Percentiles rank a stretch among this genome's conserved stretches.
These are phyloP conservation scores for Azemiops feae DNA, from an alignment of 2,113 vertebrate genomes.

Conservation along the genomic window DNA sequence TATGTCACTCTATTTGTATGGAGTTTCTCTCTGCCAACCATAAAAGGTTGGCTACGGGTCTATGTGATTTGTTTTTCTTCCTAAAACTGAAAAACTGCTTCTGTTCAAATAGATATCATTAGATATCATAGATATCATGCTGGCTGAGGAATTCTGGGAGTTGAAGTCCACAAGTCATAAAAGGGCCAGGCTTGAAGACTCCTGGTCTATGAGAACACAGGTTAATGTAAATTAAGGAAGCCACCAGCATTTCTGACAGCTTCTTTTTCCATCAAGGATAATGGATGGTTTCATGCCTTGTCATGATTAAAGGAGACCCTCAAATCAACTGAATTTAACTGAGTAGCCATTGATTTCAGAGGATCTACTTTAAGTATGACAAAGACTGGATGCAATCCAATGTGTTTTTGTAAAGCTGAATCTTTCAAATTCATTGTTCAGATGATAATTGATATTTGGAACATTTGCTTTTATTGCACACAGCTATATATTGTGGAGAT, in stretches of 20 bases:
- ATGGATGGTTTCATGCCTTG: neutral
- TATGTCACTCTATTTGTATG: neutral
- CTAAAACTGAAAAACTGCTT: neutral
- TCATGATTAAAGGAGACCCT: neutral
- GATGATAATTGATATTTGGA: neutral
- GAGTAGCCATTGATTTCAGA: neutral
- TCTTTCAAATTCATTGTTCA: neutral
- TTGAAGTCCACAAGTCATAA: too few relatives aligned
- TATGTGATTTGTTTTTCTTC: neutral
- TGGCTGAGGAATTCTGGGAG: too few relatives aligned
- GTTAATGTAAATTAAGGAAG: neutral
- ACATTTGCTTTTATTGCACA: neutral
- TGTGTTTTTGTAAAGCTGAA: neutral
- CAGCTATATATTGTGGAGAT: neutral
- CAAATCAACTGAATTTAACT: neutral
- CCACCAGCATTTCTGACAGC: neutral
- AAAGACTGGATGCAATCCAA: neutral
- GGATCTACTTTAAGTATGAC: neutral
- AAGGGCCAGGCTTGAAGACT: too few relatives aligned
- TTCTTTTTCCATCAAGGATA: neutral
- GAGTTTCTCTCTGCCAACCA: neutral
- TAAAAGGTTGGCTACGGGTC: neutral
- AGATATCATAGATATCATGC: too few relatives aligned
- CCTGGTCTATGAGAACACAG: neutral
- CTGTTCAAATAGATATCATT: neutral